These are phyloP conservation scores for Galeopsomyia nigrocyanea DNA, from an alignment of 2,888 invertebrate species.

Conservation along the genomic window DNA sequence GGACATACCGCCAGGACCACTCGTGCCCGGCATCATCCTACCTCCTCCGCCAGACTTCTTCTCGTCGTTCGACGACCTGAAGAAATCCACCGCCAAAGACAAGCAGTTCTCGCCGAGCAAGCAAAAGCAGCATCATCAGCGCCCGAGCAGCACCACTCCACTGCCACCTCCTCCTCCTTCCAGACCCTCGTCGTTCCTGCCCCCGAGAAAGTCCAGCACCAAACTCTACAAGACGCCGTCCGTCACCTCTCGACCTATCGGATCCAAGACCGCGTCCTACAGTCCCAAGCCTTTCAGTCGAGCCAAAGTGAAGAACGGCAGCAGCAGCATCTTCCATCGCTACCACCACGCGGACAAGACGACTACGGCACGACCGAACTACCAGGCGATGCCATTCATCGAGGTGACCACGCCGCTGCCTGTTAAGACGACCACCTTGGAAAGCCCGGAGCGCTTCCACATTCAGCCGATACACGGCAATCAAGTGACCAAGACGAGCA, in stretches of 20 bases:
- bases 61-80: conserved; percentile 74
- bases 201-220: conserved; percentile 56
- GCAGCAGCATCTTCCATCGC: conserved; percentile 35
- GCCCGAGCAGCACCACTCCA: conserved; percentile 44
- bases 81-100: conserved; percentile 57
- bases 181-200: conserved; percentile 51
- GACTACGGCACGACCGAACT: conserved; percentile 42
- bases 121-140: too few species aligned
- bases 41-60: conserved; percentile 93
- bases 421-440: conserved; percentile 49
- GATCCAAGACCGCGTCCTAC: conserved; percentile 55
- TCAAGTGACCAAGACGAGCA: conserved; percentile 61
- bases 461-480: conserved; percentile 53
- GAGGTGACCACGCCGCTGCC: conserved; percentile 56
- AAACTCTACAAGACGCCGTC: conserved; percentile 55
- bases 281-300: conserved; percentile 36
- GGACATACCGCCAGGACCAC: conserved; percentile 84
- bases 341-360: conserved; percentile 46
- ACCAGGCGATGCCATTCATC: conserved; percentile 45
- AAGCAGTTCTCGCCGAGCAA: conserved; percentile 42
- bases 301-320: conserved; percentile 36
- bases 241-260: conserved; percentile 34
- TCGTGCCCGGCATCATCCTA: conserved; percentile 89
- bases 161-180: conserved; percentile 48
- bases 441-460: conserved; percentile 51